Evolutionary conservation across 1,140 invertebrate genomes (phyloP).

Genomic region (Uloborus diversus): DNA sequence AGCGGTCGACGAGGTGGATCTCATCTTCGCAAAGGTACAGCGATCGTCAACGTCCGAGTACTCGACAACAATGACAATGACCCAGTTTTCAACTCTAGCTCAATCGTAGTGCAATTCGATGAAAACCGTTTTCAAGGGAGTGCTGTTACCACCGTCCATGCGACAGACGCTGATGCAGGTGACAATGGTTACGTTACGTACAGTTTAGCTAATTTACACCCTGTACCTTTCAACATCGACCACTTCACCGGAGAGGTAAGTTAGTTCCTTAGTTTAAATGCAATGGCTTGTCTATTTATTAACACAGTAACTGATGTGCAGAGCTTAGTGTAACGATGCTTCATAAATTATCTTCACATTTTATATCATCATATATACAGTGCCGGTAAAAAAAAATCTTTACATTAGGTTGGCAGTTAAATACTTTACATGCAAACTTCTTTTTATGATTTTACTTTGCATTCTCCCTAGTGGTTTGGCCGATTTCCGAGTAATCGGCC

Average conservation of each 20-base stretch:
- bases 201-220: slow-evolving; percentile 83
- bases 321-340: no score
- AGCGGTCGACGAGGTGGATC: slow-evolving; percentile 59
- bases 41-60: slow-evolving; percentile 85
- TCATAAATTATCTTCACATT: no score
- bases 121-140: slow-evolving; percentile 89
- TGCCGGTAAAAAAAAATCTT: no score
- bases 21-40: slow-evolving; percentile 75
- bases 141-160: slow-evolving; percentile 81
- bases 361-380: no score
- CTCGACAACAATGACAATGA: slow-evolving; percentile 92
- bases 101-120: slow-evolving; percentile 72
- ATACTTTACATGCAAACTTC: no score
- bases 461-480: no score
- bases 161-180: slow-evolving; percentile 87
- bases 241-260: slow-evolving; percentile 75
- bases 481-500: no score
- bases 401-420: no score
- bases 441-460: no score
- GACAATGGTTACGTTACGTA: slow-evolving; percentile 96
- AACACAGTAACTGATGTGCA: no score
- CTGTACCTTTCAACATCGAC: slow-evolving; percentile 93
- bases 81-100: slow-evolving; percentile 78
- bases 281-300: no score
- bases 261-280: no score